These are phyloP conservation scores for Ephestia elutella DNA, from an alignment of 1,140 invertebrate species.

Conservation along the genomic window DNA sequence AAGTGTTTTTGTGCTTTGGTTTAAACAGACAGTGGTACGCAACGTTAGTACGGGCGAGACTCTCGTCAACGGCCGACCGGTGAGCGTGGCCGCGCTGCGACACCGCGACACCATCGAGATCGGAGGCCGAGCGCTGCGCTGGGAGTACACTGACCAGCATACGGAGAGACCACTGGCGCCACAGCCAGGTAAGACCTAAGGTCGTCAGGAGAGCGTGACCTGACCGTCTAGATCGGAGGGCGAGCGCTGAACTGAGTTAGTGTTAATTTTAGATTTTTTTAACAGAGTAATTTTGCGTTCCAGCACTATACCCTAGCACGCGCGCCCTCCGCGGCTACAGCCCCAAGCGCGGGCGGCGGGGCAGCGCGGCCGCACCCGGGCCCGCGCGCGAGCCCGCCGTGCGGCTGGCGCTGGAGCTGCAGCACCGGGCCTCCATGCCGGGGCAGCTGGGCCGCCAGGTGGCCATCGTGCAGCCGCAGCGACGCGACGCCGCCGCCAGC, in stretches of 20 bases:
- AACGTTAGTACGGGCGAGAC: conserved; percentile 46
- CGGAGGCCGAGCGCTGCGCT: conserved; percentile 46
- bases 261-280: too few species aligned
- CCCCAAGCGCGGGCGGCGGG: background rate
- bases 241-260: too few species aligned
- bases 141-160: conserved; percentile 38
- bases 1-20: background rate
- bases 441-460: conserved; percentile 36
- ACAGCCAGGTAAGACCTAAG: conserved; percentile 26
- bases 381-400: conserved; percentile 19
- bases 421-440: conserved; percentile 42
- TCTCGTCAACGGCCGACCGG: conserved; percentile 38
- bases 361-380: conserved; percentile 13
- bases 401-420: conserved; percentile 19
- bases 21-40: conserved; percentile 43
- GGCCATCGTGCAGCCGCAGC: conserved; percentile 59
- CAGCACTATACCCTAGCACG: background rate
- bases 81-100: conserved; percentile 47
- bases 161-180: conserved; percentile 7
- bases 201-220: too few species aligned
- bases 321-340: conserved; percentile 6
- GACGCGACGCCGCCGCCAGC: conserved; percentile 42
- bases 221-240: too few species aligned
- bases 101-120: conserved; percentile 45
- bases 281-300: too few species aligned